These are phyloP conservation scores for Mantis religiosa DNA, from an alignment of 2,888 invertebrate genomes.

Conservation along the genomic window DNA sequence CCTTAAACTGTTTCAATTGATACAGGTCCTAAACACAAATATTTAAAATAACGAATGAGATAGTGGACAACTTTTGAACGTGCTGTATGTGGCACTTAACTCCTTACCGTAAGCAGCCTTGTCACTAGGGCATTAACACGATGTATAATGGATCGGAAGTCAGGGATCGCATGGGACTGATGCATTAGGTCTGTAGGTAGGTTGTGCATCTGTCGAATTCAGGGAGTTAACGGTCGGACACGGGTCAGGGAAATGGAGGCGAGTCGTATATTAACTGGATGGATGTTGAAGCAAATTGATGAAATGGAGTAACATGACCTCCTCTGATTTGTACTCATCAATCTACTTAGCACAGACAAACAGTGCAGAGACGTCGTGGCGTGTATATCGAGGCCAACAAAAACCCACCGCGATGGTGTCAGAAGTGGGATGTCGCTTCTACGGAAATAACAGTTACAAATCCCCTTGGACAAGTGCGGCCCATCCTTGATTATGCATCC, in stretches of 20 bases:
- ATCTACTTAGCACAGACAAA: neutral
- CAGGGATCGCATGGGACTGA: neutral
- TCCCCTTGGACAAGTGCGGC: neutral
- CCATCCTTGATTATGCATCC: neutral
- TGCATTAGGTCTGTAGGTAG: neutral
- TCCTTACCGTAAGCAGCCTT: neutral
- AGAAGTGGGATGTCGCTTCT: neutral
- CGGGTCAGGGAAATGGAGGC: neutral
- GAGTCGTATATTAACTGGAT: neutral
- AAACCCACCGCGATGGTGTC: neutral
- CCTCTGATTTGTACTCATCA: slow-evolving; percentile 4
- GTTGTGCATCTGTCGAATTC: neutral
- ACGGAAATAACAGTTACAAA: neutral
- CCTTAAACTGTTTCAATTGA: no score
- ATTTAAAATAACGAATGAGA: no score
- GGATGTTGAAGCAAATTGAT: slow-evolving; percentile 7
- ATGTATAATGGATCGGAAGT: neutral
- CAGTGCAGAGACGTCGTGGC: neutral
- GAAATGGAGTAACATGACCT: slow-evolving; percentile 2
- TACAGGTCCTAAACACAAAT: no score
- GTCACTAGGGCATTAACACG: neutral
- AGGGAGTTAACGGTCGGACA: neutral
- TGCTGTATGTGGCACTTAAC: neutral
- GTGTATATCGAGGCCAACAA: neutral
- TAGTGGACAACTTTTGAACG: neutral